These are phyloP conservation scores for Monopis laevigella DNA, from an alignment of 2,888 invertebrate species.

Conservation along the genomic window DNA sequence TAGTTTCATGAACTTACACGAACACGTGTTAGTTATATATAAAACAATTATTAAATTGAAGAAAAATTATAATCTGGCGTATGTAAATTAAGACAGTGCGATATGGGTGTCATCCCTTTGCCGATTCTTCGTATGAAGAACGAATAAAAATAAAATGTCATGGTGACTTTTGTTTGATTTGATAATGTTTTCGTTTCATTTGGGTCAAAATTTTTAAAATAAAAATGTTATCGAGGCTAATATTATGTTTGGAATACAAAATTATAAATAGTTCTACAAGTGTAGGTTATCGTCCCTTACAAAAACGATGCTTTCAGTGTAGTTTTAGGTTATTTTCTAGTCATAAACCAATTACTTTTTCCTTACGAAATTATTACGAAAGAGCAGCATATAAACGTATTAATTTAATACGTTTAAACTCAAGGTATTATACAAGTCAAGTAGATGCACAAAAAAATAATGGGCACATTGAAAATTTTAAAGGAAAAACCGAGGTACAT, in stretches of 20 bases:
- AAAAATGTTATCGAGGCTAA: constrained; percentile 48
- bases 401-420: constrained; percentile 30
- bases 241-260: constrained; percentile 42
- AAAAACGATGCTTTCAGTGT: constrained; percentile 37
- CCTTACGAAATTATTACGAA: constrained; percentile 41
- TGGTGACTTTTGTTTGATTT: too few relatives aligned
- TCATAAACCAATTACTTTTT: constrained; percentile 36
- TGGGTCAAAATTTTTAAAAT: constrained; percentile 17
- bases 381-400: constrained; percentile 34
- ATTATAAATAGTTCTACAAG: constrained; percentile 32
- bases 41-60: too few relatives aligned
- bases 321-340: constrained; percentile 46
- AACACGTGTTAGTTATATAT: too few relatives aligned
- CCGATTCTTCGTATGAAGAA: too few relatives aligned
- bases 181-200: neutral
- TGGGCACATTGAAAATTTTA: constrained; percentile 30
- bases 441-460: constrained; percentile 45
- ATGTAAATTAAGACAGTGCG: too few relatives aligned
- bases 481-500: constrained; percentile 32
- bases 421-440: constrained; percentile 45
- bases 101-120: too few relatives aligned
- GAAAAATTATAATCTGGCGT: too few relatives aligned
- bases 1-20: too few relatives aligned
- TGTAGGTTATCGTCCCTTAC: neutral
- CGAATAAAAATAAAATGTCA: too few relatives aligned